These are phyloP conservation scores for Drosophila tani DNA, from an alignment of 1,140 invertebrate species.

Conservation along the genomic window DNA sequence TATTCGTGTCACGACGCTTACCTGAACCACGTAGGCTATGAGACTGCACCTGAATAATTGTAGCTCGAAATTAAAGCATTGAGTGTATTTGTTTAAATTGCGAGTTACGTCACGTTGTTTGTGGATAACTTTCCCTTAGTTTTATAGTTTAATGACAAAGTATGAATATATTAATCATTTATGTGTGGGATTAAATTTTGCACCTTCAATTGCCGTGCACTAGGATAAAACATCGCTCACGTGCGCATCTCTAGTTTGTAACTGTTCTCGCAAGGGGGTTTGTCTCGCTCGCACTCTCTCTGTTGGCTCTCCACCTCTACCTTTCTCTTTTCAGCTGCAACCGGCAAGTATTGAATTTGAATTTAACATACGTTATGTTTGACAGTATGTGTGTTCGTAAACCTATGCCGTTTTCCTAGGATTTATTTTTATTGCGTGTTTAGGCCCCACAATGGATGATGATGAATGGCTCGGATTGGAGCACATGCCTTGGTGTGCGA, in stretches of 20 bases:
- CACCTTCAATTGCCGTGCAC: too few species aligned
- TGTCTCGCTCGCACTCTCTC: conserved; percentile 43
- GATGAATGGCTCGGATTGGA: conserved; percentile 50
- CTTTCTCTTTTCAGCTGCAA: conserved; percentile 45
- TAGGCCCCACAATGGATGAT: conserved; percentile 26
- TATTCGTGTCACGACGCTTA: conserved; percentile 6
- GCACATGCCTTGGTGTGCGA: conserved; percentile 33
- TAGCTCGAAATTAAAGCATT: not conserved
- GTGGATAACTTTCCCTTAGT: not conserved
- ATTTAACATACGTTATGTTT: conserved; percentile 53
- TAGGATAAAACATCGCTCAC: not conserved
- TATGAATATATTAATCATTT: too few species aligned
- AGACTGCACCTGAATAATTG: not conserved
- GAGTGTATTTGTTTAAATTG: not conserved
- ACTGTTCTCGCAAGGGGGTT: conserved; percentile 41
- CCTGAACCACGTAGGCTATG: not conserved
- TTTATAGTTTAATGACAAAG: not conserved
- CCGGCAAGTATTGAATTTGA: conserved; percentile 59
- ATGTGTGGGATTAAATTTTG: too few species aligned
- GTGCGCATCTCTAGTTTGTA: conserved; percentile 24
- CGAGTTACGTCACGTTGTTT: not conserved
- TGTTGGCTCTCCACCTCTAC: conserved; percentile 33
- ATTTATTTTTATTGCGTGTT: conserved; percentile 55
- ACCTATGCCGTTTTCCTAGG: conserved; percentile 36
- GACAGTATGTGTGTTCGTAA: conserved; percentile 15